Base-by-base conservation (phyloP, 2,888 invertebrate genomes). In the Sarcophaga rosellei region DNA sequence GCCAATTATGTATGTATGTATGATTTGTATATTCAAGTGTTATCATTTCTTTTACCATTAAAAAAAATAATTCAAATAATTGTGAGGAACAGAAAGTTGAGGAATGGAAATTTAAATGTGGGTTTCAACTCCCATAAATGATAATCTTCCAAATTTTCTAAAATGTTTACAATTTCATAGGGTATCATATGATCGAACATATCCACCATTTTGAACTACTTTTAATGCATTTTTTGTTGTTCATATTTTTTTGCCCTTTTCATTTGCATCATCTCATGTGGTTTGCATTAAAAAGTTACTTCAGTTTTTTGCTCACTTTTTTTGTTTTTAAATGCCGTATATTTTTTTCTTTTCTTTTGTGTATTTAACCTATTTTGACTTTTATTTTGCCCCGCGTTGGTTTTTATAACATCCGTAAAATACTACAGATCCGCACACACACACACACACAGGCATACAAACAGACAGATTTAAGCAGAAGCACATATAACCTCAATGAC, bases 231-330 rank as follows among this genome's bases (percentile, higher is more conserved):
- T 53, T 47, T 53, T 53, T 53, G 12, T 53, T 53, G 8, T 3
- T 17, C 12, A 53, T 15, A 17, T 15, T 53, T 15, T 53, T 53
- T 53, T 53, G 4, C 11, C 25, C 6, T 69, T 82, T 82, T 66
- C 45, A 61, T 66, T 82, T 72, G 25, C 61, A 72, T 77, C 61
- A 59, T 35, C 65, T 47, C 82, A 72, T 73, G 77, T 73, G 82
- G 82, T 82, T 82, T 73, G 62, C 21, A 77, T 82, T 82, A 82
- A 82, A 77, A 82, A 82, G 63, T 66, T 66, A 82, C 47, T 61
- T 72, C 8, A 35, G 57, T 76, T 66, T 59, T 8, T 15, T 57
- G 59, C 59, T 17, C 53, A 4, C 1, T 53, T 53, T 53, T 53
- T 53, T 53, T 47, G 5, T n/a, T n/a, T 15, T 15, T 4, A 53